Evolutionary conservation across 2,797 vertebrate genomes (phyloP), one percentile per base, ranked within the genome.

Genomic region (Tachyglossus aculeatus): DNA sequence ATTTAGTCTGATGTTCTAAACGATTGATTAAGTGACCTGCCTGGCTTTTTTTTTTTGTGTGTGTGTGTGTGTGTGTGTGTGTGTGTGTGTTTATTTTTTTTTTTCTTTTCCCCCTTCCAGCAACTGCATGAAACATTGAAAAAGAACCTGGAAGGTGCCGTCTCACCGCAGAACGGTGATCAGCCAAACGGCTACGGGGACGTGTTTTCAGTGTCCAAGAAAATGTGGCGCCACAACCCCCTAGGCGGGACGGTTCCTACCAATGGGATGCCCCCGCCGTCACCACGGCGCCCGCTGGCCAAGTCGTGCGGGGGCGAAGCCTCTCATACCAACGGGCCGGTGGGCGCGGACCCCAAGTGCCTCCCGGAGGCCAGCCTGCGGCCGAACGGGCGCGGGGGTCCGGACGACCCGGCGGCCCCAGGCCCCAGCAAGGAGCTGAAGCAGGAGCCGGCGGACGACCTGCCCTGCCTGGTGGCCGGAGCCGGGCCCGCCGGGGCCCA

Each of bases 61-160:
- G n/a, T n/a, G n/a, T n/a, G n/a, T n/a, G n/a, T n/a, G n/a, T n/a
- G n/a, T n/a, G n/a, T n/a, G n/a, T n/a, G n/a, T n/a, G n/a, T n/a
- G n/a, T n/a, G n/a, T n/a, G n/a, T n/a, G n/a, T n/a, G n/a, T n/a
- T n/a, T n/a, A n/a, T n/a, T n/a, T n/a, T n/a, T n/a, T n/a, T n/a
- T n/a, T n/a, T n/a, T n/a, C n/a, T n/a, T n/a, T n/a, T n/a, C n/a
- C n/a, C 65, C 80, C 64, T 89, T 81, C 22, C 88, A 82, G 91
- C 92, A 98, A 95, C 92, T 99, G 54, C 96, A 98, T 77, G 96
- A 99, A 84, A 94, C 96, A 0, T 95, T 99, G 81, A 98, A 98
- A 92, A 95, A 96, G 91, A 98, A 97, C 84, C 84, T 96, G 19
- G 97, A 97, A 73, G 96, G 84, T 4, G 89, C 94, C 3, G 65